Base-by-base conservation (phyloP, 2,888 invertebrate genomes). In the Rhagonycha fulva region DNA sequence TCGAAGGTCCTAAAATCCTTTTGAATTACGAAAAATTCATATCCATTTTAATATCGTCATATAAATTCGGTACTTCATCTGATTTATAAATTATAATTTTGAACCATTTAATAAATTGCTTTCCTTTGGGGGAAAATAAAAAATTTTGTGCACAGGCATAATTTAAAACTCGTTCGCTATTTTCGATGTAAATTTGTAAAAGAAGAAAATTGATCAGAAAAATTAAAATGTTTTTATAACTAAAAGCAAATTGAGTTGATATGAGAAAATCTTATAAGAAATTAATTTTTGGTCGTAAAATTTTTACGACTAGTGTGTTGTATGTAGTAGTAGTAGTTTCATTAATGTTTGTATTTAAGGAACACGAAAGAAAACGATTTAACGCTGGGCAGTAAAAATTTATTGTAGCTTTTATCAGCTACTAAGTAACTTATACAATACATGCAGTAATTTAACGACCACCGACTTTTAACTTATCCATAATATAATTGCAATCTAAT, bases 281-380 rank as follows among this genome's bases (percentile, higher is more conserved):
- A 70, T 70, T 74, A 74, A 66, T 76, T 75, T 77, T 74, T 66
- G 14, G 73, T 47, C 28, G 70, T 77, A 78, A 78, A 78, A 76
- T 71, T n/a, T 79, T 79, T 79, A 79, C 68, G 60, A 71, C 63
- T 71, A 68, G 72, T 70, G 28, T 60, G 70, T 70, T 19, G 62
- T 19, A 19, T 19, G 19, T 23, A 7, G 63, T 23, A 66, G 73
- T 77, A 78, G 79, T 75, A 76, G 77, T 76, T 79, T 77, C 77
- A 76, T 77, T 77, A 79, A 77, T 79, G 74, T 68, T 62, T 70
- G 76, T 77, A 79, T 79, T 79, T 79, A 78, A 73, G 70, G 77
- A 73, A 76, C 77, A 76, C 75, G 76, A 74, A 76, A 78, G 76
- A 76, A 73, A 76, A 32, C 78, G 74, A 77, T 78, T 78, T 78